These are phyloP conservation scores for Brachirus orientalis DNA, from an alignment of 2,113 vertebrate genomes.

Conservation along the genomic window DNA sequence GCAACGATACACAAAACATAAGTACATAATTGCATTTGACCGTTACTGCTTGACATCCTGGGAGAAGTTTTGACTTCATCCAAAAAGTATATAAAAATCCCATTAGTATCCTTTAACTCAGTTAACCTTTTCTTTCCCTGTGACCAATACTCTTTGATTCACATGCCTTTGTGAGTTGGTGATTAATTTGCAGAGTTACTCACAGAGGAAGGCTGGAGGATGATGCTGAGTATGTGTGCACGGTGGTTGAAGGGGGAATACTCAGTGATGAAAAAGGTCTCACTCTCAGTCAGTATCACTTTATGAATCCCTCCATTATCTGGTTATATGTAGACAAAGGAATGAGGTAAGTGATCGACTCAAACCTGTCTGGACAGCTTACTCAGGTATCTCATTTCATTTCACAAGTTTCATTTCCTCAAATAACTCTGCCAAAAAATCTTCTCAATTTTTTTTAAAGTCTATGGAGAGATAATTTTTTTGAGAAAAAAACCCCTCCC, in stretches of 20 bases:
- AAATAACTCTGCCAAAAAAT: too few species aligned
- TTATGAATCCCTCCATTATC: slow-evolving; percentile 75
- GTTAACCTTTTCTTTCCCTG: too few species aligned
- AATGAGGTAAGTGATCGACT: background rate
- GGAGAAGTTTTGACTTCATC: too few species aligned
- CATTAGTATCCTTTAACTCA: too few species aligned
- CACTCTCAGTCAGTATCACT: slow-evolving; percentile 23
- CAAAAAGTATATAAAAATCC: too few species aligned
- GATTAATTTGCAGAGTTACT: slow-evolving; percentile 39
- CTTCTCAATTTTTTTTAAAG: too few species aligned
- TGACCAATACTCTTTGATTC: background rate
- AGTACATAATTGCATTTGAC: too few species aligned
- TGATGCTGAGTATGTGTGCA: slow-evolving; percentile 35
- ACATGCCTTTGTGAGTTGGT: too few species aligned
- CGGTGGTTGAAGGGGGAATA: slow-evolving; percentile 46
- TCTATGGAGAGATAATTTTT: too few species aligned
- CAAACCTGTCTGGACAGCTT: background rate
- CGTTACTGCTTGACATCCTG: too few species aligned
- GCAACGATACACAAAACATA: slow-evolving; percentile 15
- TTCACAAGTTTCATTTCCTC: too few species aligned
- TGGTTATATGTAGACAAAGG: slow-evolving; percentile 29
- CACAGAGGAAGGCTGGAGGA: slow-evolving; percentile 59
- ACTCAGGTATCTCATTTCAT: background rate
- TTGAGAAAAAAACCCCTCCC: too few species aligned
- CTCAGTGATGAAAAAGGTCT: slow-evolving; percentile 68